Percentiles rank a stretch among this genome's conserved stretches.
Conservation (phyloP, 2,888 invertebrate species). For the Ecliptopera silaceata region DNA sequence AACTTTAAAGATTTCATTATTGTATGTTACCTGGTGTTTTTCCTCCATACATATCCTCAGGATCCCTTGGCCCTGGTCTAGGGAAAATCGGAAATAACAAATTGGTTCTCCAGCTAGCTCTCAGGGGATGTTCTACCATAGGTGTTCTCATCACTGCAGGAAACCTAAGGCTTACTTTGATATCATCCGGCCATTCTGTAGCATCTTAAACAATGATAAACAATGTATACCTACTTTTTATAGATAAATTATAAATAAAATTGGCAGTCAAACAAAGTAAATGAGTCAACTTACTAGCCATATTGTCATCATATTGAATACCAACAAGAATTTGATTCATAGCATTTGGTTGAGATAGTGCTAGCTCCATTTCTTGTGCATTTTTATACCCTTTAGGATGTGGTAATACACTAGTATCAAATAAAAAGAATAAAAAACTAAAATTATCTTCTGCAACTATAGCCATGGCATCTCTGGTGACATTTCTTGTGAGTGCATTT, state of each 20-base stretch:
- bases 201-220: conserved; percentile 51
- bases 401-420: conserved; percentile 66
- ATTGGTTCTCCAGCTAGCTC: conserved; percentile 87
- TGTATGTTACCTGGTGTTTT: conserved; percentile 80
- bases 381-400: conserved; percentile 69
- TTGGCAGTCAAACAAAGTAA: conserved; percentile 12
- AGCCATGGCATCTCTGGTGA: conserved; percentile 66
- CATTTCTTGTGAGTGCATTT: conserved; percentile 64
- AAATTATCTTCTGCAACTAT: conserved; percentile 71
- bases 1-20: too few species aligned
- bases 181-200: conserved; percentile 75
- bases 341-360: conserved; percentile 67
- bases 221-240: neutral
- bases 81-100: conserved; percentile 86
- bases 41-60: conserved; percentile 71
- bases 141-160: conserved; percentile 85
- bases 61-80: conserved; percentile 86
- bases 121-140: conserved; percentile 67
- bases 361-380: conserved; percentile 63
- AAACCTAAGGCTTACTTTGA: conserved; percentile 83
- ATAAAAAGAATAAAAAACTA: conserved; percentile 61
- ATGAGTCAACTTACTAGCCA: conserved; percentile 65
- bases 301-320: conserved; percentile 71
- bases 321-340: conserved; percentile 74
- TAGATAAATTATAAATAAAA: conserved; percentile 8